A percentile compares a stretch with the other conserved stretches of the same genome.
phyloP scores from a whole-genome alignment of 1,140 invertebrate species.

The Tribolium castaneum region DNA sequence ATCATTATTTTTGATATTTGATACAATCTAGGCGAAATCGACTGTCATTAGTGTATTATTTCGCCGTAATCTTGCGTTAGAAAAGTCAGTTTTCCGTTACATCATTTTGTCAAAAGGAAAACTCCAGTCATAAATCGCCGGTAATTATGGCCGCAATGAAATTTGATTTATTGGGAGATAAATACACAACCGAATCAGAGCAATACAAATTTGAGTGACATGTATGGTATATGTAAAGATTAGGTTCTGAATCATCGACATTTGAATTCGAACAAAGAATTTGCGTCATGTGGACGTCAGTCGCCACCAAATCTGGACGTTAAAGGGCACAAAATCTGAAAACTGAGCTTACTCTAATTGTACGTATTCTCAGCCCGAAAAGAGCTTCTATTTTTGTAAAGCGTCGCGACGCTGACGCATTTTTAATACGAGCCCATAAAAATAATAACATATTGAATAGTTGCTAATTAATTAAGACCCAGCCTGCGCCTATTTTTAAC shows the following conservation, averaged over 20 bases:
- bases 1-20: slow-evolving; percentile 22
- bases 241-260: neutral
- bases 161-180: neutral
- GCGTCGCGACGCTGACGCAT: neutral
- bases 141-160: neutral
- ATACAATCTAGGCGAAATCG: slow-evolving; percentile 14
- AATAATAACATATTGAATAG: neutral
- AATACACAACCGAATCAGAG: neutral
- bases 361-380: neutral
- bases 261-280: neutral
- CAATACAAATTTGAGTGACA: neutral
- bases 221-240: neutral
- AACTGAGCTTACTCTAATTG: neutral
- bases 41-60: neutral
- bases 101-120: neutral
- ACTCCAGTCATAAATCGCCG: neutral
- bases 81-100: neutral
- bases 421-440: neutral
- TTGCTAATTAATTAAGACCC: neutral
- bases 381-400: neutral
- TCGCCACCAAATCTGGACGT: neutral
- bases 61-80: neutral
- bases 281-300: neutral
- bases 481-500: too few relatives aligned
- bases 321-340: neutral